Percentiles rank a stretch among this genome's conserved stretches.
These are phyloP conservation scores for Chaetura pelagica DNA, from an alignment of 2,113 vertebrate species.

Conservation along the genomic window DNA sequence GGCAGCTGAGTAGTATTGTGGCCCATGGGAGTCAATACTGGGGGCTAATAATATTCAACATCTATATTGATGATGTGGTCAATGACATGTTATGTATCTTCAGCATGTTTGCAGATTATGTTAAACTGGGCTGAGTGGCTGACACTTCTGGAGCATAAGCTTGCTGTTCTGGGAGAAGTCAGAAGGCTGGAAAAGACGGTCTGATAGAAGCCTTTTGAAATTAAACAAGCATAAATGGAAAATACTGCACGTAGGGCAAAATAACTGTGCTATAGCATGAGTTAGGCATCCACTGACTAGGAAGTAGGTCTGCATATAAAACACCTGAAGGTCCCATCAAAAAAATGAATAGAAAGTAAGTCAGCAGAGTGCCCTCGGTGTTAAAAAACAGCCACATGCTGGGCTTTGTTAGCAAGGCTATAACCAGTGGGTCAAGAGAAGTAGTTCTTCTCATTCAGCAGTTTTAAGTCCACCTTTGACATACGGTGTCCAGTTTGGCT, in stretches of 20 bases:
- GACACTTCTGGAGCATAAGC: background rate
- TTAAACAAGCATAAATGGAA: background rate
- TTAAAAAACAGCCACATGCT: background rate
- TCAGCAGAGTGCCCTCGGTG: background rate
- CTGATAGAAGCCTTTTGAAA: background rate
- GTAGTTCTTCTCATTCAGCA: background rate
- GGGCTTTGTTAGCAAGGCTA: background rate
- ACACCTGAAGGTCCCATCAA: background rate
- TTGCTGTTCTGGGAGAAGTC: background rate
- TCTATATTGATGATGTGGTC: background rate
- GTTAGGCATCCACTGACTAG: no score
- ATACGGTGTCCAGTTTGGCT: background rate
- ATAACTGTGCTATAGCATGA: background rate
- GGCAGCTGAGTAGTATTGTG: background rate
- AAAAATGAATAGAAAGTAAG: background rate
- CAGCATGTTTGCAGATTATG: background rate
- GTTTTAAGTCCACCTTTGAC: background rate
- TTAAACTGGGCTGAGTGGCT: background rate
- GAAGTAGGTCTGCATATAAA: background rate
- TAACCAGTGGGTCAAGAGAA: background rate
- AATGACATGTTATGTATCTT: accelerated
- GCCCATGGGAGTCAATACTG: accelerated
- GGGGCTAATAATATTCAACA: background rate
- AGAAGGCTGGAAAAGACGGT: background rate
- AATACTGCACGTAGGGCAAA: background rate